Evolutionary conservation across 2,113 vertebrate genomes (phyloP).

Genomic region (Limnothrissa miodon): DNA sequence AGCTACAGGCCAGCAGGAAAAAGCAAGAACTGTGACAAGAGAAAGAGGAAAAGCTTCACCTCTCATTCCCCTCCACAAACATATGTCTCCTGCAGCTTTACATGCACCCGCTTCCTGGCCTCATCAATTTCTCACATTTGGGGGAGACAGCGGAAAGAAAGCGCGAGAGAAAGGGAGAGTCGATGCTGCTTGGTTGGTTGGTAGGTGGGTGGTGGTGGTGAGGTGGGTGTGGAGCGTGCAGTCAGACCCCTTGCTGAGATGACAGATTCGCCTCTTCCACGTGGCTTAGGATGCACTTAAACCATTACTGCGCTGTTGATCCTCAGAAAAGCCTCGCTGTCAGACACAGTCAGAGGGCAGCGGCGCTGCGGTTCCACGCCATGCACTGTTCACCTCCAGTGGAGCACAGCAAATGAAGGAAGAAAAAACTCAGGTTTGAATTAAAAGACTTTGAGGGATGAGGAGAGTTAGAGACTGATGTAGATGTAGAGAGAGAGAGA

Average conservation of each 20-base stretch:
- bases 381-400: conserved; percentile 6
- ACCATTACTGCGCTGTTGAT: conserved; percentile 39
- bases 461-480: not conserved
- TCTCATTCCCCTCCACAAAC: conserved; percentile 26
- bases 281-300: conserved; percentile 50
- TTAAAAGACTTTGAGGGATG: not conserved
- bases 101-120: conserved; percentile 37
- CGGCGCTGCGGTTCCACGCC: not conserved
- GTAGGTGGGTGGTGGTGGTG: not conserved
- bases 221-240: conserved; percentile 22
- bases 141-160: not conserved
- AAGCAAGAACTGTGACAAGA: not conserved
- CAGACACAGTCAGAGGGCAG: conserved; percentile 8
- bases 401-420: conserved; percentile 5
- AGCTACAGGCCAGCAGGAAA: not conserved
- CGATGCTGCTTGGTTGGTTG: conserved; percentile 40
- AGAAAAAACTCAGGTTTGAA: not conserved
- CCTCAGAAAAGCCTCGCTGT: conserved; percentile 18
- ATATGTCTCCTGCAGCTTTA: conserved; percentile 21
- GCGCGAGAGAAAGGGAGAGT: not conserved
- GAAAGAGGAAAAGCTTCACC: conserved; percentile 22
- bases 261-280: conserved; percentile 55
- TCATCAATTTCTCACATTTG: conserved; percentile 50
- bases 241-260: conserved; percentile 51
- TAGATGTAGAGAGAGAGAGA: not conserved